These are phyloP conservation scores for Folsomia candida DNA, from an alignment of 2,888 invertebrate species.

Conservation along the genomic window DNA sequence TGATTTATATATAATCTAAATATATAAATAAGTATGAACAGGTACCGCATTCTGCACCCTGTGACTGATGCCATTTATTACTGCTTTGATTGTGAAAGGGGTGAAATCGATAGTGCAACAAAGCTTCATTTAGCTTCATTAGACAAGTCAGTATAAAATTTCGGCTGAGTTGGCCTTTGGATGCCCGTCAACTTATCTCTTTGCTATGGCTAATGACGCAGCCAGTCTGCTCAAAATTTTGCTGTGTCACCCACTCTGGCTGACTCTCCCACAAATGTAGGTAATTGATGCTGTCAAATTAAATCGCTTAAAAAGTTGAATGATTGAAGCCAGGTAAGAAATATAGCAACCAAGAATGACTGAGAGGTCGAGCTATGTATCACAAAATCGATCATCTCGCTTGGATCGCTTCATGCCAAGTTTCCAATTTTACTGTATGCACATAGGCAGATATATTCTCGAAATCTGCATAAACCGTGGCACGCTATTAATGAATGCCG, in stretches of 20 bases:
- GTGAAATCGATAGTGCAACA: slow-evolving; percentile 8
- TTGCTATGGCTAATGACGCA: slow-evolving; percentile 21
- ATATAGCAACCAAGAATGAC: no score
- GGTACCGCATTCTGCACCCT: slow-evolving; percentile 3
- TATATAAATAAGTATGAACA: no score
- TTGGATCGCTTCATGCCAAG: no score
- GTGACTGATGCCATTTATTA: neutral
- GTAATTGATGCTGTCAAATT: slow-evolving; percentile 26
- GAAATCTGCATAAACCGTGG: no score
- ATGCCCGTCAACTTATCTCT: slow-evolving; percentile 20
- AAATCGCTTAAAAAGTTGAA: slow-evolving; percentile 1
- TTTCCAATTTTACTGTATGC: no score
- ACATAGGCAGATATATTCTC: no score
- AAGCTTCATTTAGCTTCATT: slow-evolving; percentile 9
- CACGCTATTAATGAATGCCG: no score
- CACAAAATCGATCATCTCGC: no score
- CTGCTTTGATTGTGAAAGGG: slow-evolving; percentile 4
- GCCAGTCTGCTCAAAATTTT: slow-evolving; percentile 13
- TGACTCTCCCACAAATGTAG: slow-evolving; percentile 20
- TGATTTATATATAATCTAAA: no score
- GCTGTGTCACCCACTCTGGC: slow-evolving; percentile 22
- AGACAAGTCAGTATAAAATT: neutral
- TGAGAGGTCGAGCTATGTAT: no score
- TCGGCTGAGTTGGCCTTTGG: slow-evolving; percentile 8
- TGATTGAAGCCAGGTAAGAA: neutral